Base-by-base conservation (phyloP, 2,797 vertebrate genomes). In the Halcyon leucocephala region DNA sequence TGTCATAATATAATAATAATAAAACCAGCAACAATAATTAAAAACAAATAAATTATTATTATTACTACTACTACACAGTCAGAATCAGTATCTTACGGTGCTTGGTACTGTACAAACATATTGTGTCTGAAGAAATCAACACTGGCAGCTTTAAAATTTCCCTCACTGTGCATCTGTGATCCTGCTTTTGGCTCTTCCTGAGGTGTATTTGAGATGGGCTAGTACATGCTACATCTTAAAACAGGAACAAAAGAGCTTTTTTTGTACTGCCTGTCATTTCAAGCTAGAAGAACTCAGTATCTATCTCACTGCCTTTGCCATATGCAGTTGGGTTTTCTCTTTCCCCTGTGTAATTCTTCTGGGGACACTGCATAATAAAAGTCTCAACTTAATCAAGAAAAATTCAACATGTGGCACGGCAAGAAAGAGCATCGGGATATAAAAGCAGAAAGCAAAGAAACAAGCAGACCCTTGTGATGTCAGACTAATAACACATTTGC, bases 351-450 rank as follows among this genome's bases (percentile, higher is more conserved):
- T 81, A 62, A 90, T 84, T 94, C 95, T 96, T 66, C 25, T 49
- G 90, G 91, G 95, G 81, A 94, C 42, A 17, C 31, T 73, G 44
- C 42, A 92, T 90, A 96, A 96, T 95, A 94, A 94, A 97, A 97
- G 93, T 97, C 94, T 92, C 89, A 95, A 94, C 93, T 97, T 91
- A 96, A 95, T 97, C 97, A 97, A 91, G 95, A 94, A 91, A 95
- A 96, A 95, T 86, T 91, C 90, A 95, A 96, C 95, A 93, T 92
- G 93, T 95, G 86, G 70, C 95, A 89, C 18, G 57, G 91, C 76
- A 91, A 96, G 90, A 89, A 76, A 90, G 93, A 96, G 78, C 76
- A 1, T 70, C 44, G 69, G 84, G 95, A 82, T 90, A 74, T 52
- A 76, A 94, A 95, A 97, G 93, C 74, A 41, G 86, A 82, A 95